Base-by-base conservation (phyloP, 2,797 vertebrate genomes). In the Tangara arthus region DNA sequence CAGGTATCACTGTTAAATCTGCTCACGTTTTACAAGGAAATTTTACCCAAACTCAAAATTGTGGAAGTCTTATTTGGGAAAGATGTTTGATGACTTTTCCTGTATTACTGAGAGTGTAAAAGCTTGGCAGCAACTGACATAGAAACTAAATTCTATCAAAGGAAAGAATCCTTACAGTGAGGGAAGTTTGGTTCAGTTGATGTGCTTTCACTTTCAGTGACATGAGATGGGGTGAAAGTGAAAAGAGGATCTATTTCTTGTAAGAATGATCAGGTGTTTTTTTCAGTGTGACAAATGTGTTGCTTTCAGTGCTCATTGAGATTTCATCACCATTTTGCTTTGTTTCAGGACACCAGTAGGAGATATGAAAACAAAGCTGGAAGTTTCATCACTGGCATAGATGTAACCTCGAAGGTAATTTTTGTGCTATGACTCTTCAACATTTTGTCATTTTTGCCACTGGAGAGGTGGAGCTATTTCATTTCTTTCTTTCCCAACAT, bases 361-460 rank as follows among this genome's bases (percentile, higher is more conserved):
- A 97, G 98, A 9, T 99, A 99, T 0, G 99, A 99, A 97, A 99
- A 99, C 97, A 99, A 99, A 96, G 99, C 99, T 15, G 99, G 99
- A 34, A 98, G 99, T 21, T 99, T 99, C 96, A 99, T 99, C 97
- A 99, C 99, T 1, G 99, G 99, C 49, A 99, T 99, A 8, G 99
- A 99, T 66, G 99, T 99, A 47, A 99, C 98, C 41, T 99, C 99
- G 8, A 99, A 99, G 98, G 99, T 99, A 97, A 83, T 83, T 77
- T 46, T 28, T 79, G 52, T 42, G 21, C 26, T 37, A 0, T 34
- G 11, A 3, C 68, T 92, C 32, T 65, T 87, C 26, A 57, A 2
- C 4, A 4, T 57, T 24, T 79, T 94, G 5, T 85, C 18, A 23
- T 55, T 81, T 35, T 50, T 82, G 19, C n/a, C 44, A 1, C 35